Percentiles rank a stretch among this genome's conserved stretches.
These are phyloP conservation scores for Camponotus floridanus DNA, from an alignment of 1,140 invertebrate species.

Conservation along the genomic window DNA sequence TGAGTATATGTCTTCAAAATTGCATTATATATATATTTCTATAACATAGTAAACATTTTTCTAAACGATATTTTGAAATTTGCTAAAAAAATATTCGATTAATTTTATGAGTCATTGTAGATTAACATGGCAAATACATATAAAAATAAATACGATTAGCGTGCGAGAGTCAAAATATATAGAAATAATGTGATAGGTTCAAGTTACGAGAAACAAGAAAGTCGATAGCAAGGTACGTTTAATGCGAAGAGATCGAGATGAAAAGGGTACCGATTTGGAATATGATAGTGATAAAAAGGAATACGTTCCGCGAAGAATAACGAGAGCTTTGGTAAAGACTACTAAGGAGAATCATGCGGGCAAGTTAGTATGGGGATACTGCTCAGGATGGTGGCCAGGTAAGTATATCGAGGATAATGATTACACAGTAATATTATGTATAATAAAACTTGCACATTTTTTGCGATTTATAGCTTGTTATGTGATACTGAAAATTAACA, in stretches of 20 bases:
- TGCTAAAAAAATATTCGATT: background rate
- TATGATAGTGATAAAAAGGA: constrained; percentile 18
- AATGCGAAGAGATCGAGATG: background rate
- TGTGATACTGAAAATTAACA: background rate
- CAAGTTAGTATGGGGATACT: constrained; percentile 75
- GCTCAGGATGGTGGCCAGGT: constrained; percentile 78
- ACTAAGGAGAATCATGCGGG: constrained; percentile 55
- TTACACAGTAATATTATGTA: background rate
- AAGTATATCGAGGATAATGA: constrained; percentile 28
- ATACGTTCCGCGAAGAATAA: constrained; percentile 48
- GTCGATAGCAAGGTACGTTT: background rate
- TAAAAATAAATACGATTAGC: background rate
- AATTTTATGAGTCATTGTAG: background rate
- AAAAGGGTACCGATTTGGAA: background rate
- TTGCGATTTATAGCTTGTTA: background rate
- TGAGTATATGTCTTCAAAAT: background rate
- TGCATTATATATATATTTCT: background rate
- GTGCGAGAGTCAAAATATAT: background rate
- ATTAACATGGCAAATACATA: background rate
- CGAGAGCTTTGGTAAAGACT: constrained; percentile 61
- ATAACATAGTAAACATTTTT: background rate
- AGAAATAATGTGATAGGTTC: background rate
- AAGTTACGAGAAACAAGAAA: background rate
- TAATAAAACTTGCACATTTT: background rate
- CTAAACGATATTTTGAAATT: background rate